Evolutionary conservation across 2,888 invertebrate species (phyloP).

Genomic region (Nematopogon swammerdamellus): DNA sequence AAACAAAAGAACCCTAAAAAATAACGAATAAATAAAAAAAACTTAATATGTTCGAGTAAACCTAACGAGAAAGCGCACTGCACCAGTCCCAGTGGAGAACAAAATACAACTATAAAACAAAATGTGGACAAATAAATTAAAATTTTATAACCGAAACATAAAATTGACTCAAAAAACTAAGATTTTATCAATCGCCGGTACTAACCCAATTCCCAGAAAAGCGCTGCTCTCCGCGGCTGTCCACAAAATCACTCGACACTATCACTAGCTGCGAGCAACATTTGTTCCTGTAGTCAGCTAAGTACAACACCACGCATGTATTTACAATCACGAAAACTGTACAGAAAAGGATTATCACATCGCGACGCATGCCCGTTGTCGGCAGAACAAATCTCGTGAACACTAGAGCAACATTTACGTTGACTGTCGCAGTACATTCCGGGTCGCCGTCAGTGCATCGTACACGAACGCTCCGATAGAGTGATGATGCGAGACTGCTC

Average conservation of each 20-base stretch:
- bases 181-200: neutral
- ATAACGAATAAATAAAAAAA: no score
- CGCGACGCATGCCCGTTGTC: neutral
- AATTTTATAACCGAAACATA: no score
- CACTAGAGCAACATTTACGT: neutral
- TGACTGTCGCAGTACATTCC: neutral
- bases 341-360: neutral
- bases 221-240: neutral
- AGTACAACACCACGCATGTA: neutral
- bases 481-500: neutral
- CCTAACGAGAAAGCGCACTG: no score
- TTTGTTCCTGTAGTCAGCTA: neutral
- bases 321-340: neutral
- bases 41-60: no score
- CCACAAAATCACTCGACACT: neutral
- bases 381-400: neutral
- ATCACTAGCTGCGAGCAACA: neutral
- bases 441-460: neutral
- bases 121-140: no score
- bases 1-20: no score
- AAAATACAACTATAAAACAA: no score
- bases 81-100: no score
- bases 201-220: neutral
- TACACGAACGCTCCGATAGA: neutral
- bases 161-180: no score